Conservation (phyloP, 2,113 vertebrate genomes). For the Philantomba maxwellii region DNA sequence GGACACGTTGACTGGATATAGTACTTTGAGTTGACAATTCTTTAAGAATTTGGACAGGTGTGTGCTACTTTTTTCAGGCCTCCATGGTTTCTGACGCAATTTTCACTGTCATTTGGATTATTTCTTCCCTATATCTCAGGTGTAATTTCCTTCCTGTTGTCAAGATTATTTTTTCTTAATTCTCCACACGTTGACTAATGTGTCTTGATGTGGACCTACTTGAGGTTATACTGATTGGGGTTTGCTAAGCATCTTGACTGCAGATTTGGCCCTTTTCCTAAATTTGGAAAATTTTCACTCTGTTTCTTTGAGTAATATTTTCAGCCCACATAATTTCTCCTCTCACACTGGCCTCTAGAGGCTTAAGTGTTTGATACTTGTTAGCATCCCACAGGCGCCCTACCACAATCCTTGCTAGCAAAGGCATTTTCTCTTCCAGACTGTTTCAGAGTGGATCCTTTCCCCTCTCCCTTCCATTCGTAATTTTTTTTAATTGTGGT, state of each 20-base stretch:
- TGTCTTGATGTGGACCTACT: neutral
- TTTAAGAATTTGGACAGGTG: neutral
- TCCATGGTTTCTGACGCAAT: no score
- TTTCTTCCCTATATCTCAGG: no score
- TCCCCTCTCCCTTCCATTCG: neutral
- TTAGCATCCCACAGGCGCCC: no score
- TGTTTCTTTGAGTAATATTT: neutral
- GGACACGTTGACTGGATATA: neutral
- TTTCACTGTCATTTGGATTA: no score
- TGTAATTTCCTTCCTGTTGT: no score
- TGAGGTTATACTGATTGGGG: neutral
- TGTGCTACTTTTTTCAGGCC: neutral
- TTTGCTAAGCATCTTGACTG: neutral
- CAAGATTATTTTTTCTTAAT: neutral
- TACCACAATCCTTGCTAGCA: neutral
- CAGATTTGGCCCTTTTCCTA: neutral
- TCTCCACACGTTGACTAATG: neutral
- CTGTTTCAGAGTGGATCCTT: neutral
- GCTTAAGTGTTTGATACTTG: neutral
- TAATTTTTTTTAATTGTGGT: neutral
- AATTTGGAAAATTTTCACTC: neutral
- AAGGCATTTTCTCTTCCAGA: neutral
- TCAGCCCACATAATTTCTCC: neutral
- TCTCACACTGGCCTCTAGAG: neutral
- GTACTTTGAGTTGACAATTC: neutral